Evolutionary conservation across 2,888 invertebrate genomes (phyloP), one percentile per base, ranked within the genome.

Genomic region (Oligia fasciuncula): DNA sequence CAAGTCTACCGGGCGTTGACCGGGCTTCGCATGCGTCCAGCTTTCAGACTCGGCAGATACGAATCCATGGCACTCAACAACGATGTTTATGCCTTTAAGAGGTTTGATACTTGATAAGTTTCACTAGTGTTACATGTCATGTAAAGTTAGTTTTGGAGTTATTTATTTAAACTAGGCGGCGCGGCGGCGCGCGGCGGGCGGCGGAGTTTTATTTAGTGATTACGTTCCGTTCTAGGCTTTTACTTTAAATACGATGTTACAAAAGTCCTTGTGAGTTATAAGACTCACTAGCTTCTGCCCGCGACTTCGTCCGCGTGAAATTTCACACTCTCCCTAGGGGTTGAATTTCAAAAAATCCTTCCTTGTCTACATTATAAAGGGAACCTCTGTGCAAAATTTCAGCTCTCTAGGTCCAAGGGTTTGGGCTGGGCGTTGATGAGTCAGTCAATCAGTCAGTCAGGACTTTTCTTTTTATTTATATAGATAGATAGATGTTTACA

Each of bases 31-130:
- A 93, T 95, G 70, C 93, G 97, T 19, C 95, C 97, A 0, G 97
- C 97, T 0, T 93, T 98, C 62, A 94, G 94, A 62, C 84, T 95
- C 0, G 97, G 97, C 2, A 95, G 95, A 60, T 96, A 97, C 60
- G 94, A 94, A 76, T 97, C 97, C 14, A 91, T 96, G 82, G 96
- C 97, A 1, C 85, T 97, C 6, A 95, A 94, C 66, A 94, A 94
- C 5, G 95, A 97, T 71, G 97, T 97, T 0, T 97, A 97, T 80
- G 97, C 97, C 17, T 97, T 97, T 80, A 97, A 97, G 86, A 96
- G 97, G 97, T 97, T 54, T 51, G 85, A 46, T 65, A 17, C 29
- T 57, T 23, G 57, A 29, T 69, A 13, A 40, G 63, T 73, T 70
- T 0, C 54, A 62, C 40, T 43, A 23, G 11, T 49, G 6, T 49